phyloP scores from a whole-genome alignment of 2,888 invertebrate genomes.

The Frankliniella intonsa region DNA sequence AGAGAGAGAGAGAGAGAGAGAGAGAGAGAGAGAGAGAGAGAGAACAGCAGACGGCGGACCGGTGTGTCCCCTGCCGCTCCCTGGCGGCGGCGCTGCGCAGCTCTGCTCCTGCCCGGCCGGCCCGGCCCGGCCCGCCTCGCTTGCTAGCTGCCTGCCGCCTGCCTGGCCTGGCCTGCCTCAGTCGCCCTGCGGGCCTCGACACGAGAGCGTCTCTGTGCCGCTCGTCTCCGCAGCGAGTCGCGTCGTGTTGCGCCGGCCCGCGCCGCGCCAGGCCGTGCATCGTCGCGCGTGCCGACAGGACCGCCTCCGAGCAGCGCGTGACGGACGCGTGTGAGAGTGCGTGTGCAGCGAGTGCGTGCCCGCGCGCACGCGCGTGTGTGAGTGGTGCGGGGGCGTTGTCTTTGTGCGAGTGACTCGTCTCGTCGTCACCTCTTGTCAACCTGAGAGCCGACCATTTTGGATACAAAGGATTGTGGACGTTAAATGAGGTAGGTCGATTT shows the following conservation, averaged over 20 bases:
- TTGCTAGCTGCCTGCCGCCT: background rate
- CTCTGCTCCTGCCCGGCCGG: background rate
- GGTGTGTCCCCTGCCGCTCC: background rate
- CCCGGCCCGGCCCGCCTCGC: background rate
- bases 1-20: background rate
- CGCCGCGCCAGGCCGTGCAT: background rate
- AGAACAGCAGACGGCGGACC: background rate
- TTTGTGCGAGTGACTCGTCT: no score
- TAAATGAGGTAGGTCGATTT: no score
- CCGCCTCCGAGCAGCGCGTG: no score
- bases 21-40: background rate
- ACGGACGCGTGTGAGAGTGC: background rate
- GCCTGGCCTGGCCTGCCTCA: background rate
- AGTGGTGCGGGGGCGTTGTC: background rate
- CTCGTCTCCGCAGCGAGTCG: background rate
- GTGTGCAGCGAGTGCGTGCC: background rate
- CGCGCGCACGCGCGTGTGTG: background rate
- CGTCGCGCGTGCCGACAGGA: background rate
- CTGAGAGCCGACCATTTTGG: no score
- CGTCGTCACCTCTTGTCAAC: no score
- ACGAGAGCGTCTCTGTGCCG: background rate
- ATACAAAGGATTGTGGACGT: no score
- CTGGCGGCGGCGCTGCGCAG: background rate
- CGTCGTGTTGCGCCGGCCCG: background rate
- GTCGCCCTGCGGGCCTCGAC: background rate